Evolutionary conservation across 1,140 invertebrate genomes (phyloP), one percentile per base, ranked within the genome.

Genomic region (Centruroides vittatus): DNA sequence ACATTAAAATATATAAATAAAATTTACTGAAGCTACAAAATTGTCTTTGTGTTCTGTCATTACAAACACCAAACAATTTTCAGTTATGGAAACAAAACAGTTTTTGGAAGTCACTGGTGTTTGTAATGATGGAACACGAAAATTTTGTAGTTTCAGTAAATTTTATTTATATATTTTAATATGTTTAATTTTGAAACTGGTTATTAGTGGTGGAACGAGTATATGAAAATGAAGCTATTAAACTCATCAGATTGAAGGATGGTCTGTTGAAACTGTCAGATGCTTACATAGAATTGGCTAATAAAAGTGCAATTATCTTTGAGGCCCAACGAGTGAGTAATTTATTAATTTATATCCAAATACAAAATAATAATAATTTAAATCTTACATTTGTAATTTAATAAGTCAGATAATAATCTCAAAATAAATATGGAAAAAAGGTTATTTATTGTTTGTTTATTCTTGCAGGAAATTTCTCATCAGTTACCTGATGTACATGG

Each of bases 151-250:
- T 2, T 23, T 23, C 23, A 23, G 23, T 23, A 41, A 41, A 41
- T 41, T 41, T 41, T 41, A 41, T 6, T 5, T 41, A 41, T 41
- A 41, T 41, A 41, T 41, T 2, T 41, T 41, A 41, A 41, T 6
- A 41, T 6, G 1, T 23, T 41, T 6, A 41, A 41, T 6, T 41
- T 41, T 41, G 8, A 41, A 41, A 6, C 5, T 41, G 48, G 41
- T 12, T 71, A 69, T 48, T 68, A 80, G 79, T 79, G 61, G 71
- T 72, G 53, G 77, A 79, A 59, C 70, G 74, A 55, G 66, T 75
- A 12, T 68, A 73, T 55, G 78, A 81, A 66, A 79, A 79, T 68
- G 79, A 81, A 72, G 74, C 74, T n/a, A 71, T 78, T 0, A 81
- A 81, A 67, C 67, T 80, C 61, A 78, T 79, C 9, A 65, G 78